Evolutionary conservation across 2,797 vertebrate species (phyloP), one percentile per base, ranked within the genome.

Genomic region (Tokudaia muenninki): DNA sequence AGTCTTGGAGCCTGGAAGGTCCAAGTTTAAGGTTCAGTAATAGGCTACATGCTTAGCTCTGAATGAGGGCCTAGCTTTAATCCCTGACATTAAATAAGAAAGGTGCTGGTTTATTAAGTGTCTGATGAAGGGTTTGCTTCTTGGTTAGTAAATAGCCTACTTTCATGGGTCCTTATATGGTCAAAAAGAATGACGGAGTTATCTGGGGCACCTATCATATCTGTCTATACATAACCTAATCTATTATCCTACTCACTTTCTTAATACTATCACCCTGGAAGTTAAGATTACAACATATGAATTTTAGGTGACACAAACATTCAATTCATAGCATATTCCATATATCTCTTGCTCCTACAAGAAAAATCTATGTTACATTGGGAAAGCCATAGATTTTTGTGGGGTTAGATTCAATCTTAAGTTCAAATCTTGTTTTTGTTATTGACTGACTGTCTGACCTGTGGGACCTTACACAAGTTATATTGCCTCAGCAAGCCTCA

Each of bases 381-480:
- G 77, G 47, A 94, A 91, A 78, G 10, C 52, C 34, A 59, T 59
- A 80, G 82, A 61, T 77, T 63, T 88, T 55, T 88, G 47, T 70
- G 34, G 52, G 29, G 3, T 80, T 81, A 44, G 14, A 79, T 41
- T 96, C 61, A 82, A 70, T 55, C n/a, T 95, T 81, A 78, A 91
- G 61, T 96, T 97, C 57, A 93, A 95, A 92, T 88, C 50, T 75
- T 88, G 29, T 19, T n/a, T 91, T 90, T 79, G 75, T 79, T 92
- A 75, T 88, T 61, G 77, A 92, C 82, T 80, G 59, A 47, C 57
- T 86, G 8, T 91, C 87, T 81, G 72, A 95, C 52, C n/a, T 93
- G 21, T 47, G 65, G 70, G 44, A 86, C 13, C 29, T 97, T 78
- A 29, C 6, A 90, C 37, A 84, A 95, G 57, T 72, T 86, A 72